These are phyloP conservation scores for Scelioninae gen. 1 DNA, from an alignment of 2,888 invertebrate species.

Conservation along the genomic window DNA sequence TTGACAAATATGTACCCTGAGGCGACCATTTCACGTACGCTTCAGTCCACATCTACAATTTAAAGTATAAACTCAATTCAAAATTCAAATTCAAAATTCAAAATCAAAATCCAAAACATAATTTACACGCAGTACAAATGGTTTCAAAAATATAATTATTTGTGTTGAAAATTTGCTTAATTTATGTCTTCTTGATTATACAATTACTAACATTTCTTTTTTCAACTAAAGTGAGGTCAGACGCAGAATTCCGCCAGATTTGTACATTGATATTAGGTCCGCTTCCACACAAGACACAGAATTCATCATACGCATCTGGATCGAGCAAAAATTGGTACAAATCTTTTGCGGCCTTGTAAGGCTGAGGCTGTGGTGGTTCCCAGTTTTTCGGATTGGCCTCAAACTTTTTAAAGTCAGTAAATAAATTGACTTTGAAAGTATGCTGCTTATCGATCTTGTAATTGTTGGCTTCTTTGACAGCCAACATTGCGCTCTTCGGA, in stretches of 20 bases:
- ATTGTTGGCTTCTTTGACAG: slow-evolving; percentile 94
- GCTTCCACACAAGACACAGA: slow-evolving; percentile 93
- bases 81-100: no score
- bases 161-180: no score
- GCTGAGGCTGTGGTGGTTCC: slow-evolving; percentile 94
- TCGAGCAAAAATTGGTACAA: slow-evolving; percentile 96
- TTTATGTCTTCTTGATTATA: not conserved
- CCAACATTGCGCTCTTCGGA: slow-evolving; percentile 93
- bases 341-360: slow-evolving; percentile 96
- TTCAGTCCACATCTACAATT: slow-evolving; percentile 94
- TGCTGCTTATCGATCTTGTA: slow-evolving; percentile 98
- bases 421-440: slow-evolving; percentile 96
- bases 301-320: slow-evolving; percentile 98
- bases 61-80: no score
- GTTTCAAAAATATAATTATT: no score
- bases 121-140: no score
- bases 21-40: slow-evolving; percentile 99
- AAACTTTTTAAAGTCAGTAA: slow-evolving; percentile 98
- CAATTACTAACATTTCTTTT: slow-evolving; percentile 89
- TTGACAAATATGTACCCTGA: slow-evolving; percentile 97
- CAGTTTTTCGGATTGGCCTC: slow-evolving; percentile 96
- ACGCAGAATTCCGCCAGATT: slow-evolving; percentile 94
- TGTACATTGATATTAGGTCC: slow-evolving; percentile 91
- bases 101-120: no score
- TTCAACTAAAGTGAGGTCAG: slow-evolving; percentile 93